Conservation (phyloP, 2,113 vertebrate species). For the Archocentrus centrarchus region DNA sequence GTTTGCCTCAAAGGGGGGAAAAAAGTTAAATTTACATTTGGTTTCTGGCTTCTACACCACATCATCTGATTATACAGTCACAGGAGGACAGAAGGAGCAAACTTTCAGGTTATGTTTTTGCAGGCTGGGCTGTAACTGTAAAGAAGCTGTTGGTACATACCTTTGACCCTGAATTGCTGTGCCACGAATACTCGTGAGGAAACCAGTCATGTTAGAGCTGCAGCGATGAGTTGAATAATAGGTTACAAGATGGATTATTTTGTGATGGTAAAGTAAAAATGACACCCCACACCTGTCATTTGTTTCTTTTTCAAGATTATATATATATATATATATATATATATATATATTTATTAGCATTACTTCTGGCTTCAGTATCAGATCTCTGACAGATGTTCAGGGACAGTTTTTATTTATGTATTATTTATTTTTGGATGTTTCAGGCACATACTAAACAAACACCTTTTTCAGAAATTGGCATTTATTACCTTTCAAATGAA, state of each 20-base stretch:
- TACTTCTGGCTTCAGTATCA: not conserved
- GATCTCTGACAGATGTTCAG: too few relatives aligned
- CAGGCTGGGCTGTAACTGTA: not conserved
- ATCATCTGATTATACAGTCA: constrained; percentile 5
- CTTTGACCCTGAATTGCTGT: constrained; percentile 4
- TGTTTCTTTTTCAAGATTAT: not conserved
- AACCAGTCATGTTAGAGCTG: not conserved
- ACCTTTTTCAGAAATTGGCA: not conserved
- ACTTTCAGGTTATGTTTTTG: constrained; percentile 38
- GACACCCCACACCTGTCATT: not conserved
- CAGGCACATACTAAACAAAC: not conserved
- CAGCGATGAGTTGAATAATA: not conserved
- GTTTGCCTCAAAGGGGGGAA: constrained; percentile 47
- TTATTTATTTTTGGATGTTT: not conserved
- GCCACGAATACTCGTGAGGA: not conserved
- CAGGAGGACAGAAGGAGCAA: not conserved
- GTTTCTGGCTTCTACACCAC: constrained; percentile 38
- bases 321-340: too few relatives aligned
- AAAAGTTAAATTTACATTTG: constrained; percentile 54
- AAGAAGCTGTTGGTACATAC: not conserved
- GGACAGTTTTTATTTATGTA: too few relatives aligned
- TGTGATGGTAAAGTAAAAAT: not conserved
- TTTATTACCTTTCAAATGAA: not conserved
- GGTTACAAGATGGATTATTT: not conserved
- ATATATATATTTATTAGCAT: not conserved